Evolutionary conservation across 2,113 vertebrate species (phyloP), one percentile per base, ranked within the genome.

Genomic region (Anguilla japonica): DNA sequence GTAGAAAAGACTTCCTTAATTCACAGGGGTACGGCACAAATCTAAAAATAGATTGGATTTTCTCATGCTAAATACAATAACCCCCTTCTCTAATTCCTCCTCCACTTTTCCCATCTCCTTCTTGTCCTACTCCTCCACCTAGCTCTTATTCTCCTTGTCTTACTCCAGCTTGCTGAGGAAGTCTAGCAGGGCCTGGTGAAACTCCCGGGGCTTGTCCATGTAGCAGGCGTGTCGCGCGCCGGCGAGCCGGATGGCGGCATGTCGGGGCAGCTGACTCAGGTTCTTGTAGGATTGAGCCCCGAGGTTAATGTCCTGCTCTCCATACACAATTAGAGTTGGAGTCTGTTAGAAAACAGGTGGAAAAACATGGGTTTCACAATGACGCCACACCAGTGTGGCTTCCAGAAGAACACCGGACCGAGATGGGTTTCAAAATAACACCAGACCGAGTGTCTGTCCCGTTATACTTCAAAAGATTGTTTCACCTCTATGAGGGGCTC

Each of bases 151-250:
- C 18, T 67, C 60, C 57, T 0, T 18, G 16, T 2, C 56, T 95
- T 92, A 93, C 41, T 93, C 89, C 79, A 98, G 92, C 86, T 94
- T 96, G 89, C 81, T 92, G 50, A 99, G 97, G 91, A 99, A 99
- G 87, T 93, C 92, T 15, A 99, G 94, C 87, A 99, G 91, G 22
- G 92, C 96, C 41, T 89, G 93, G 90, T 99, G 98, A 91, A 99
- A 99, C 84, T 97, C 96, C n/a, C 92, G 89, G 0, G 98, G 97
- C 90, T 96, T 96, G 93, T 99, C 97, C 95, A 98, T 93, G 95
- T 99, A 99, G 93, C 98, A 98, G 87, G 98, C 97, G 0, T 99
- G 98, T 15, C 97, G 96, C 0, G 98, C 98, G 0, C 92, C 91
- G 0, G 90, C 91, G 71, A 99, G 85, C 91, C 96, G 93, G 0